These are phyloP conservation scores for Trichopria drosophilae DNA, from an alignment of 2,888 invertebrate species.

Conservation along the genomic window DNA sequence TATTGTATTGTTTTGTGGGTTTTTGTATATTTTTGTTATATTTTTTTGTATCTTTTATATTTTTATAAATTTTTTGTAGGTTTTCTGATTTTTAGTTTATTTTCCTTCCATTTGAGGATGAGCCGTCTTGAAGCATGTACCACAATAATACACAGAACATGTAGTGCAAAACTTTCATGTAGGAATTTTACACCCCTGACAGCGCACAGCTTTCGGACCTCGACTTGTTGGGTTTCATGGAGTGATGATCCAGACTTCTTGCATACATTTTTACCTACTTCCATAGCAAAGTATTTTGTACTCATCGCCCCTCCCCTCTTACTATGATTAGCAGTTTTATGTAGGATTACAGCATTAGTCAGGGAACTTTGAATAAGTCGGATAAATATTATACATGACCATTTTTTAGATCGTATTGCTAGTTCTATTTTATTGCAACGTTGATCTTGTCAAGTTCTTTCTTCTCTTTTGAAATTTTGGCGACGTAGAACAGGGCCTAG, in stretches of 20 bases:
- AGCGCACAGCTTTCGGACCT: too few species aligned
- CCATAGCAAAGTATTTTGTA: constrained; percentile 7
- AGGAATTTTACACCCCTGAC: constrained; percentile 13
- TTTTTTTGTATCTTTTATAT: too few species aligned
- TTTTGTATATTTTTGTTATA: too few species aligned
- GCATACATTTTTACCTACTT: background rate
- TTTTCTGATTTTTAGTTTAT: constrained; percentile 18
- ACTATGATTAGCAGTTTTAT: constrained; percentile 8
- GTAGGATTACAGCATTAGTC: constrained; percentile 10
- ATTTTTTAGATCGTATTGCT: constrained; percentile 12
- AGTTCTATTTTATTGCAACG: constrained; percentile 8
- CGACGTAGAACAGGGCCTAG: too few species aligned
- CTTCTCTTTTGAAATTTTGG: too few species aligned
- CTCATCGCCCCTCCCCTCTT: constrained; percentile 1
- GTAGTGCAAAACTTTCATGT: constrained; percentile 15
- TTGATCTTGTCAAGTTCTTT: constrained; percentile 11
- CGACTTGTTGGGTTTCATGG: too few species aligned
- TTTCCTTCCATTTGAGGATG: constrained; percentile 14
- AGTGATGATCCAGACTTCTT: too few species aligned
- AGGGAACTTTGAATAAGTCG: constrained; percentile 14
- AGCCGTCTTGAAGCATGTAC: constrained; percentile 18
- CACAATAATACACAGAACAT: constrained; percentile 16
- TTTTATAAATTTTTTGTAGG: too few species aligned
- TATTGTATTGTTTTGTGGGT: too few species aligned
- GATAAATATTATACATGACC: constrained; percentile 12